Evolutionary conservation across 2,797 vertebrate genomes (phyloP), one percentile per base, ranked within the genome.

Genomic region (Coendou prehensilis): DNA sequence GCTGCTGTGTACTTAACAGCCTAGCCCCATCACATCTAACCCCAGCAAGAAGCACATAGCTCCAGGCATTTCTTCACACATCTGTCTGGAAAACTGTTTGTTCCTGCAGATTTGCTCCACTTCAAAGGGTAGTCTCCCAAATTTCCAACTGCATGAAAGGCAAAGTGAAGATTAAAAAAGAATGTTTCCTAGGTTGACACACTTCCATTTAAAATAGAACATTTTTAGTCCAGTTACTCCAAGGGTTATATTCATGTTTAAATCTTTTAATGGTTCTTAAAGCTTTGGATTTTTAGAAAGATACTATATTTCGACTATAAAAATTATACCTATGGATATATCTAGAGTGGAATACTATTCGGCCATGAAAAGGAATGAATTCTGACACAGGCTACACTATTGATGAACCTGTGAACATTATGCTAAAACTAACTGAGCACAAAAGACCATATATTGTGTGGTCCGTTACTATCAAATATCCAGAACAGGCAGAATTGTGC

Each of bases 51-150:
- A 96, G 82, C 56, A 76, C 87, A 83, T 88, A 92, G 95, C 97
- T 97, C 13, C 86, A 96, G 97, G 98, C 97, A 75, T 64, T 92
- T 95, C 97, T 98, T 98, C 97, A 96, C 97, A 98, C 93, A 97
- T 93, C 96, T 97, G 75, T 97, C 97, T 97, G 97, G 95, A 96
- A 96, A 98, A 97, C 85, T 92, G 97, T 96, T 97, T 82, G 97
- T 96, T 98, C 96, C 90, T 95, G 96, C 85, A 97, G 94, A 93
- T 82, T 85, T 63, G 30, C 96, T 97, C 95, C 84, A 98, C 97
- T 97, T 98, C 97, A 89, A 98, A 97, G 95, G 78, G 84, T 86
- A 96, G 91, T 92, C 95, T 54, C 61, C 94, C 89, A 94, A 96
- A 95, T 96, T 97, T 97, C 91, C 91, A 97, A 95, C 97, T 95